Percentiles rank a stretch among this genome's conserved stretches.
Conservation (phyloP, 2,113 vertebrate genomes). For the Labrus mixtus region DNA sequence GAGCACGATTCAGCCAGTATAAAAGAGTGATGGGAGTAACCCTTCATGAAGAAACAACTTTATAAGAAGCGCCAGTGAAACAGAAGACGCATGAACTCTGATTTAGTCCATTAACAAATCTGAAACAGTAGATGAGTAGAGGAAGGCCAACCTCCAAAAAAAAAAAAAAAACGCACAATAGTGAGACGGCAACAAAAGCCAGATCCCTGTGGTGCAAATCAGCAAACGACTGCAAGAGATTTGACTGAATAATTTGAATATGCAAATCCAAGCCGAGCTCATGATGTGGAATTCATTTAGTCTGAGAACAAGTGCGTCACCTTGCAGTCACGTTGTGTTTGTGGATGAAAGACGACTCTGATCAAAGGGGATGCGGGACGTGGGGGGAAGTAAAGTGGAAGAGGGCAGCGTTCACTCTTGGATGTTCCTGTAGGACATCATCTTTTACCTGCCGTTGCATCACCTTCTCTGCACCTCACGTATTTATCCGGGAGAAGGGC, state of each 20-base stretch:
- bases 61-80: neutral
- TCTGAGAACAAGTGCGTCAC: constrained; percentile 37
- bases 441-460: constrained; percentile 75
- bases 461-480: constrained; percentile 59
- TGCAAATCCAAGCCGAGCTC: constrained; percentile 53
- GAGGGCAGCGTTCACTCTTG: constrained; percentile 42
- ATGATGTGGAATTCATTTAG: constrained; percentile 53
- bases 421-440: constrained; percentile 63
- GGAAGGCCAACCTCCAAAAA: neutral
- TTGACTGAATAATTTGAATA: constrained; percentile 70
- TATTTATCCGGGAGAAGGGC: constrained; percentile 31
- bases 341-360: constrained; percentile 47
- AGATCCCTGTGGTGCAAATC: constrained; percentile 42
- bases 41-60: neutral
- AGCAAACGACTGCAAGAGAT: constrained; percentile 35
- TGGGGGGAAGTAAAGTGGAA: constrained; percentile 22
- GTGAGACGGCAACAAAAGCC: constrained; percentile 25
- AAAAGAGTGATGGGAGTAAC: neutral
- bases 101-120: neutral
- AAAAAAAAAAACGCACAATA: constrained; percentile 1
- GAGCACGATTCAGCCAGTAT: neutral
- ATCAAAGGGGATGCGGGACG: constrained; percentile 56
- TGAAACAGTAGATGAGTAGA: neutral
- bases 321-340: constrained; percentile 45
- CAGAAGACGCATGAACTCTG: neutral